A percentile compares a stretch with the other conserved stretches of the same genome.
These are phyloP conservation scores for Zhuqinia jingwanae DNA, from an alignment of 2,888 invertebrate genomes.

Conservation along the genomic window DNA sequence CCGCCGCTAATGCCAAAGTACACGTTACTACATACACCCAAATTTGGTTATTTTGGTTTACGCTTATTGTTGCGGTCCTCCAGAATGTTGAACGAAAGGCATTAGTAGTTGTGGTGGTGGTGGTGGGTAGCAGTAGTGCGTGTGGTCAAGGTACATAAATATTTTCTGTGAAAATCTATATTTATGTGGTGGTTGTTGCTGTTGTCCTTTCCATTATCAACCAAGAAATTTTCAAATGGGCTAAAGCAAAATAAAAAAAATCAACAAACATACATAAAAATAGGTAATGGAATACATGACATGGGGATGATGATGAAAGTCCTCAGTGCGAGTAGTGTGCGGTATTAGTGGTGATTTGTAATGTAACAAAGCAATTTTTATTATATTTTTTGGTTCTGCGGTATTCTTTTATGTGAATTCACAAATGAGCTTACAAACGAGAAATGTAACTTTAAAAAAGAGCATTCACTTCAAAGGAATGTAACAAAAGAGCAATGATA, in stretches of 20 bases:
- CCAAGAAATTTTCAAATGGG: slow-evolving; percentile 5
- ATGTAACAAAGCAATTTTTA: slow-evolving; percentile 35
- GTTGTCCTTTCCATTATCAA: slow-evolving; percentile 51
- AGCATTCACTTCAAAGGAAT: too few species aligned
- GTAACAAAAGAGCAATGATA: too few species aligned
- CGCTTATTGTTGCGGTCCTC: slow-evolving; percentile 55
- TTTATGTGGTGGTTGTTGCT: neutral
- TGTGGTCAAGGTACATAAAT: slow-evolving; percentile 68
- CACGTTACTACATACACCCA: slow-evolving; percentile 13
- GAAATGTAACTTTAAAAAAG: neutral
- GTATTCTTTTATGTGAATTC: slow-evolving; percentile 38
- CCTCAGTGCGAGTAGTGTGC: neutral
- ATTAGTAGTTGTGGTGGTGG: too few species aligned
- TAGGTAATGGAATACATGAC: slow-evolving; percentile 41
- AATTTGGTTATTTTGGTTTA: slow-evolving; percentile 31
- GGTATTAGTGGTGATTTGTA: neutral
- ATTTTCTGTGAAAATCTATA: slow-evolving; percentile 62
- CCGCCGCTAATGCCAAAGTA: too few species aligned
- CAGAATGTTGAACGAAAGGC: slow-evolving; percentile 25
- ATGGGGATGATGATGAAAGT: neutral
- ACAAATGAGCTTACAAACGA: neutral
- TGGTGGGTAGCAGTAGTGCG: slow-evolving; percentile 62
- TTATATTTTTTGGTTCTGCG: slow-evolving; percentile 18
- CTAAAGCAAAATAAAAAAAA: slow-evolving; percentile 45
- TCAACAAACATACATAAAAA: slow-evolving; percentile 47